A percentile compares a stretch with the other conserved stretches of the same genome.
These are phyloP conservation scores for Acanthosoma haemorrhoidale DNA, from an alignment of 2,888 invertebrate species.

Conservation along the genomic window DNA sequence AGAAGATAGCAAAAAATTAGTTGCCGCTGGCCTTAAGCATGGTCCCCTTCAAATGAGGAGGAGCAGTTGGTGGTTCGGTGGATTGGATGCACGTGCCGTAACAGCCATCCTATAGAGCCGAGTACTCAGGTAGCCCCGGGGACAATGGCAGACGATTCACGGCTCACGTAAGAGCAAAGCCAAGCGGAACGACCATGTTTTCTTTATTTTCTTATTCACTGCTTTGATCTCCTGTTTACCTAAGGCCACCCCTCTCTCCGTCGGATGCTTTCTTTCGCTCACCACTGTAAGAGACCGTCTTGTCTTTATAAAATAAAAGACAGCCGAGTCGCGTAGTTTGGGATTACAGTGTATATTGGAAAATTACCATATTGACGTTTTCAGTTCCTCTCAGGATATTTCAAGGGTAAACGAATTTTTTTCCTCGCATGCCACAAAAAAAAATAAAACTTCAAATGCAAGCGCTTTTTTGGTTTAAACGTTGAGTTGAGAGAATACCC, in stretches of 20 bases:
- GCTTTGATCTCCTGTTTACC: constrained; percentile 9
- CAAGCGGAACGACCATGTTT: background rate
- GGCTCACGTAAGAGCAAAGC: too few species aligned
- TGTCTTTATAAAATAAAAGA: background rate
- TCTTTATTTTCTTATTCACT: background rate
- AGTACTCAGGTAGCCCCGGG: background rate
- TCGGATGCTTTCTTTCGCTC: background rate
- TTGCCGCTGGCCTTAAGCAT: too few species aligned
- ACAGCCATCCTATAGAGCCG: background rate
- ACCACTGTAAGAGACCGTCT: background rate
- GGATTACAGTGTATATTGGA: background rate
- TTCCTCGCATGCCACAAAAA: too few species aligned
- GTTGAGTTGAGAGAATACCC: too few species aligned
- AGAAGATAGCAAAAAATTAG: too few species aligned
- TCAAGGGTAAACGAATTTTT: too few species aligned
- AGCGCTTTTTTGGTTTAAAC: too few species aligned
- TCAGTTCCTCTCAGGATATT: too few species aligned
- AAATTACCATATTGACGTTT: constrained; percentile 8
- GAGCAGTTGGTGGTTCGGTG: too few species aligned
- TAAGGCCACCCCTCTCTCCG: background rate
- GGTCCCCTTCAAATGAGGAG: too few species aligned
- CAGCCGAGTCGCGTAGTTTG: background rate
- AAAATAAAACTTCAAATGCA: too few species aligned
- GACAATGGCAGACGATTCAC: background rate
- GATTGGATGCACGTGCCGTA: background rate